These are phyloP conservation scores for Hydrolagus colliei DNA, from an alignment of 2,797 vertebrate genomes.

Conservation along the genomic window DNA sequence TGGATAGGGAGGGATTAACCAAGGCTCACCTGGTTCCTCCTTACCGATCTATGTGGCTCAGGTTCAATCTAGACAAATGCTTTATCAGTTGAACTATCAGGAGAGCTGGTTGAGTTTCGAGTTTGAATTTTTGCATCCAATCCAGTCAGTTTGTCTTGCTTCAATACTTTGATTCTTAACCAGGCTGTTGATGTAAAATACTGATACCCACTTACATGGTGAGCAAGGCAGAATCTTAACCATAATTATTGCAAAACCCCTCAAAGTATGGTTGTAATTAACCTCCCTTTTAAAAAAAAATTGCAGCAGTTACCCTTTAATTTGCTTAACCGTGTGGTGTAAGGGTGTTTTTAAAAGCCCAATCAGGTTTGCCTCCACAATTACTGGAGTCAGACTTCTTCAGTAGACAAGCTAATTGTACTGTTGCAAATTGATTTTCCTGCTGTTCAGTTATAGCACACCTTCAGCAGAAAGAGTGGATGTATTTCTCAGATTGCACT, in stretches of 20 bases:
- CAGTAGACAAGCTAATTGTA: neutral
- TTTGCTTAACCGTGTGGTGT: neutral
- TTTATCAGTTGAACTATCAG: neutral
- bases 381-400: constrained; percentile 5
- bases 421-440: neutral
- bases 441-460: neutral
- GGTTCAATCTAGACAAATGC: neutral
- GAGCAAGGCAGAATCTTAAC: neutral
- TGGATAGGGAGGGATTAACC: neutral
- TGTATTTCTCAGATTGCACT: neutral
- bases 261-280: neutral
- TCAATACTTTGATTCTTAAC: neutral
- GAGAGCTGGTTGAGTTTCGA: neutral
- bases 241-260: neutral
- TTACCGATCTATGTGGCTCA: neutral
- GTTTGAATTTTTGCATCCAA: neutral
- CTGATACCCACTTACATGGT: neutral
- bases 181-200: neutral
- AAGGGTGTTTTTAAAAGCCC: constrained; percentile 8
- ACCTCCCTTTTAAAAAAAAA: neutral
- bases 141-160: neutral
- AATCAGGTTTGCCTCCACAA: constrained; percentile 13
- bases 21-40: neutral
- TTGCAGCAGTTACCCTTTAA: constrained; percentile 9
- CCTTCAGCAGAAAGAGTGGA: neutral